A percentile compares a stretch with the other conserved stretches of the same genome.
These are phyloP conservation scores for Caretta caretta DNA, from an alignment of 2,113 vertebrate species.

Conservation along the genomic window DNA sequence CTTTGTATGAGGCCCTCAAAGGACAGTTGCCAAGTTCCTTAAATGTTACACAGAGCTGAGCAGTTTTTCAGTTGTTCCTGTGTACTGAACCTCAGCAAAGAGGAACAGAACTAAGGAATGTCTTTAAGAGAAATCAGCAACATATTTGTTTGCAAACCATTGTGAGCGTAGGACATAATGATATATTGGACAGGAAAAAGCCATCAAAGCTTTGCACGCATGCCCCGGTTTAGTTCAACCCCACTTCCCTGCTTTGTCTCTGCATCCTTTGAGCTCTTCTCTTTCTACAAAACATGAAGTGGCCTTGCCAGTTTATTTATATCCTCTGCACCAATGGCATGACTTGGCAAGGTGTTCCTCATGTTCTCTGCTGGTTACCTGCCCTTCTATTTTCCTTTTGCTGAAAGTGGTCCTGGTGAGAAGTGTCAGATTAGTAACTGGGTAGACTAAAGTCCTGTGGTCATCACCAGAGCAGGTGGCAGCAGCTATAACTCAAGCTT, in stretches of 20 bases:
- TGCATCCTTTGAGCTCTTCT: constrained; percentile 31
- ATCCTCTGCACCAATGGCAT: constrained; percentile 16
- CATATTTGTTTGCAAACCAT: constrained; percentile 12
- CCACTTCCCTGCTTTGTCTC: constrained; percentile 61
- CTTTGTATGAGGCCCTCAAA: neutral
- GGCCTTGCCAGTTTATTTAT: constrained; percentile 42
- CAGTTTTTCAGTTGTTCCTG: neutral
- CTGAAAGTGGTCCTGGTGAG: neutral
- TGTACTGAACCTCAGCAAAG: constrained; percentile 14
- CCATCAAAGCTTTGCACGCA: constrained; percentile 19
- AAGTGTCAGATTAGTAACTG: neutral
- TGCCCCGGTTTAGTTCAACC: neutral
- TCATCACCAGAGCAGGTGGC: neutral
- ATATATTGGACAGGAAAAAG: constrained; percentile 43
- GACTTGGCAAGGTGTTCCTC: neutral
- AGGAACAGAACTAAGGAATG: neutral
- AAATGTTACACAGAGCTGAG: neutral
- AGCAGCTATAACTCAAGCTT: rapidly evolving
- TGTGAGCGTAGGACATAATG: neutral
- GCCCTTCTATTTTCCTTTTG: neutral
- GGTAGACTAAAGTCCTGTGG: neutral
- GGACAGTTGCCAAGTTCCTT: neutral
- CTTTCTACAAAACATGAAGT: constrained; percentile 3
- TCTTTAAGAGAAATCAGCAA: constrained; percentile 19
- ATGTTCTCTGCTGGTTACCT: neutral